Conservation (phyloP, 1,140 invertebrate species). For the Teleopsis dalmanni region DNA sequence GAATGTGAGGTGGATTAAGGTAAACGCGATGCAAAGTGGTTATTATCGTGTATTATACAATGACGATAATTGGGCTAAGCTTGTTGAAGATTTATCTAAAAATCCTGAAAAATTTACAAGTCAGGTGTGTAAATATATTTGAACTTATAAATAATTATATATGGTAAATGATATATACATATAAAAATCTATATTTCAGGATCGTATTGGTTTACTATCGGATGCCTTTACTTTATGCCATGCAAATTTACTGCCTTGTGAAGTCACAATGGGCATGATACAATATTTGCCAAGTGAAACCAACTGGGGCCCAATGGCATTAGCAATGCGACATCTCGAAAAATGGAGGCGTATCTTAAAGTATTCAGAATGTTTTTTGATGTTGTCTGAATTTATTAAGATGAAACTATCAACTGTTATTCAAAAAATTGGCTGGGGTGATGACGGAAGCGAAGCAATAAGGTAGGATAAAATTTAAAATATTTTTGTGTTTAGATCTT, state of each 20-base stretch:
- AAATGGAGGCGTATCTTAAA: constrained; percentile 62
- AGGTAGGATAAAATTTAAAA: constrained; percentile 46
- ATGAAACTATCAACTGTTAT: constrained; percentile 56
- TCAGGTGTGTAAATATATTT: constrained; percentile 28
- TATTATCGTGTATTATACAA: constrained; percentile 85
- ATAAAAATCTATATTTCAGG: constrained; percentile 39
- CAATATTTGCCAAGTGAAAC: constrained; percentile 64
- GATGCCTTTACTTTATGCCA: constrained; percentile 68
- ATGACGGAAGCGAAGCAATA: constrained; percentile 58
- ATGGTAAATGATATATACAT: background rate
- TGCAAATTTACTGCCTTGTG: constrained; percentile 60
- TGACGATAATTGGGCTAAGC: constrained; percentile 62
- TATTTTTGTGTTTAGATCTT: background rate
- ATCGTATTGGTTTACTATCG: constrained; percentile 64
- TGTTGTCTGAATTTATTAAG: constrained; percentile 57
- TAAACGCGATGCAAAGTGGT: constrained; percentile 77
- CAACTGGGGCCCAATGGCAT: constrained; percentile 67
- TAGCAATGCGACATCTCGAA: constrained; percentile 60
- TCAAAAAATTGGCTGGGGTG: constrained; percentile 57
- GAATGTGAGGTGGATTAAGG: constrained; percentile 70
- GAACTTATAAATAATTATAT: background rate
- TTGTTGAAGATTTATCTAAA: constrained; percentile 60
- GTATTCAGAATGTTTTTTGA: constrained; percentile 58
- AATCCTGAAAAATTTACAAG: constrained; percentile 63
- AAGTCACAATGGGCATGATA: constrained; percentile 59